Conservation (phyloP, 2,797 vertebrate species). For the Loriculus beryllinus region DNA sequence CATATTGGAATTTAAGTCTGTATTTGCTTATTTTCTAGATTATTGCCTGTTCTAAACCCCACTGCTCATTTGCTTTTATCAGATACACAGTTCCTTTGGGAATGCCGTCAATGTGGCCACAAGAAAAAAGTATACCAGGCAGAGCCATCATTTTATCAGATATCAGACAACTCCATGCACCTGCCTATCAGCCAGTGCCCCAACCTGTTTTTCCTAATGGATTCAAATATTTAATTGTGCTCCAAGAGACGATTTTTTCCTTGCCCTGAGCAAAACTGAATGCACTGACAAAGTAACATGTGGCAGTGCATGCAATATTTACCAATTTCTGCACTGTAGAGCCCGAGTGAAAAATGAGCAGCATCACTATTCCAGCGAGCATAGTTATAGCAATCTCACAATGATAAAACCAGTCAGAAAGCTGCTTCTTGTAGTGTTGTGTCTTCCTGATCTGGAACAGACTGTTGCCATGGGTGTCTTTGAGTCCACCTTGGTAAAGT, state of each 20-base stretch:
- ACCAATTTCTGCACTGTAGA: not conserved
- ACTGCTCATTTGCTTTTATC: not conserved
- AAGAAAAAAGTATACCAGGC: not conserved
- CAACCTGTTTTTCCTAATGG: not conserved
- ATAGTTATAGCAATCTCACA: not conserved
- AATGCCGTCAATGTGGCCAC: not conserved
- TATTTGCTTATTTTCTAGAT: slow-evolving; percentile 6
- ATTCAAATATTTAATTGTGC: not conserved
- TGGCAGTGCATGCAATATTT: not conserved
- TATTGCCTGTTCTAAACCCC: not conserved
- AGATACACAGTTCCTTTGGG: not conserved
- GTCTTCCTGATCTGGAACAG: accelerated
- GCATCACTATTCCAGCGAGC: not conserved
- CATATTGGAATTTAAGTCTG: not conserved
- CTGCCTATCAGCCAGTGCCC: not conserved
- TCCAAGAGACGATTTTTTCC: not conserved
- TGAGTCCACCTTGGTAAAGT: not conserved
- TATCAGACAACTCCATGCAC: not conserved
- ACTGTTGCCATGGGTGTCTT: not conserved
- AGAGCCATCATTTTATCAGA: not conserved
- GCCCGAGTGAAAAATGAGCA: not conserved
- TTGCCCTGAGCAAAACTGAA: not conserved
- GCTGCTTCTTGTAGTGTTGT: not conserved
- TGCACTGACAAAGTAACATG: not conserved
- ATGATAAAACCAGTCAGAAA: not conserved